phyloP scores from a whole-genome alignment of 2,113 vertebrate species.

The Vidua chalybeata region DNA sequence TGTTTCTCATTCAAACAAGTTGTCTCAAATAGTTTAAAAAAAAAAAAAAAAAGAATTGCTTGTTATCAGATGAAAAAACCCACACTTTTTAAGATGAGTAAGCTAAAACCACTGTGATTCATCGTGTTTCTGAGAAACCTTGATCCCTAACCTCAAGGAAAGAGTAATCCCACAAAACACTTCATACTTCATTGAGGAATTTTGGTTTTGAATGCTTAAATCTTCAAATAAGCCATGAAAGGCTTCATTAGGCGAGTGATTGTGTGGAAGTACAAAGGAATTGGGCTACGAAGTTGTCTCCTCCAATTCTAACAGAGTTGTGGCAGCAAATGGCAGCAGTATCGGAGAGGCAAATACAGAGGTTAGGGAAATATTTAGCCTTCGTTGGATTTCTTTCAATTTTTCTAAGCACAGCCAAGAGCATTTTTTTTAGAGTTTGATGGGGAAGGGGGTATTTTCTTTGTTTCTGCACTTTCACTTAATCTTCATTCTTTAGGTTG shows the following conservation, averaged over 20 bases:
- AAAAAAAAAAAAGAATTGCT: not conserved
- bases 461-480: not conserved
- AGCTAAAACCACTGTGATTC: conserved; percentile 34
- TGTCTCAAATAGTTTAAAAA: not conserved
- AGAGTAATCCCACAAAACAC: conserved; percentile 7
- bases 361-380: not conserved
- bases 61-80: not conserved
- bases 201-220: not conserved
- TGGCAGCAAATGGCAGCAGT: not conserved
- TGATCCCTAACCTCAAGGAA: conserved; percentile 31
- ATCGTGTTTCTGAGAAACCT: conserved; percentile 34
- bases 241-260: not conserved
- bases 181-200: conserved; percentile 30
- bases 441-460: not conserved
- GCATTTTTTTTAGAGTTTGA: not conserved
- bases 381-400: not conserved
- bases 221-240: not conserved
- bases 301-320: not conserved
- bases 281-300: not conserved
- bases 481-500: not conserved
- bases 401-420: not conserved
- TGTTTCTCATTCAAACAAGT: not conserved
- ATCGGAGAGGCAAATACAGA: not conserved
- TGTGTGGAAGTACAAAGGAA: not conserved
- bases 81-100: conserved; percentile 7